Conservation (phyloP, 1,140 invertebrate species). For the Ips typographus region DNA sequence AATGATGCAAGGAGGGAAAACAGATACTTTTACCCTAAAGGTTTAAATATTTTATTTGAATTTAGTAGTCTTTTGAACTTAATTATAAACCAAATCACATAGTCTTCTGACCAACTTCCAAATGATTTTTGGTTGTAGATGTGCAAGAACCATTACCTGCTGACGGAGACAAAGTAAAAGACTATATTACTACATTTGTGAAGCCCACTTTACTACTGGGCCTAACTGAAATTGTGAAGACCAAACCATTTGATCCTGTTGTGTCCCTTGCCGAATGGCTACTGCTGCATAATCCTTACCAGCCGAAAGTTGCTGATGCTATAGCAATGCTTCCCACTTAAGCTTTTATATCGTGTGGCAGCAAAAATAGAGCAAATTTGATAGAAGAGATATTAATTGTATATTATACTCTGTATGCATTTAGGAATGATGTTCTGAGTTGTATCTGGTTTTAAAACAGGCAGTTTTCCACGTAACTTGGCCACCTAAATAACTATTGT, state of each 20-base stretch:
- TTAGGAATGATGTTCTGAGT: too few species aligned
- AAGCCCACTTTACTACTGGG: conserved; percentile 67
- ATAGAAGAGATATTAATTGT: too few species aligned
- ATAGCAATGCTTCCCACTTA: conserved; percentile 50
- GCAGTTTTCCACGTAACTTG: too few species aligned
- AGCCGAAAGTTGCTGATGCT: conserved; percentile 57
- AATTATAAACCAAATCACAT: neutral
- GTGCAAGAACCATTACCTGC: conserved; percentile 61
- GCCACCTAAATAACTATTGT: too few species aligned
- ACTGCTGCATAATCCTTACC: conserved; percentile 73
- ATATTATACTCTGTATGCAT: too few species aligned
- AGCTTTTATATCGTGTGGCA: neutral
- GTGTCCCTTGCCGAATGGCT: conserved; percentile 79
- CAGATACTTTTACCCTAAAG: conserved; percentile 82
- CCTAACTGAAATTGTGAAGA: conserved; percentile 67
- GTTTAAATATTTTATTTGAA: conserved; percentile 56
- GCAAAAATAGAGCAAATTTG: too few species aligned
- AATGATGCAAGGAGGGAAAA: conserved; percentile 79
- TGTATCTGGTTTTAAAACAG: too few species aligned
- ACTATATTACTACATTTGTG: conserved; percentile 68
- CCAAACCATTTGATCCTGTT: conserved; percentile 73
- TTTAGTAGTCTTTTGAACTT: neutral
- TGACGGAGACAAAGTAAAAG: conserved; percentile 57
- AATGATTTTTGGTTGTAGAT: conserved; percentile 51
- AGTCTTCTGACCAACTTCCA: neutral